phyloP scores from a whole-genome alignment of 2,113 vertebrate genomes.

The Anas platyrhynchos region DNA sequence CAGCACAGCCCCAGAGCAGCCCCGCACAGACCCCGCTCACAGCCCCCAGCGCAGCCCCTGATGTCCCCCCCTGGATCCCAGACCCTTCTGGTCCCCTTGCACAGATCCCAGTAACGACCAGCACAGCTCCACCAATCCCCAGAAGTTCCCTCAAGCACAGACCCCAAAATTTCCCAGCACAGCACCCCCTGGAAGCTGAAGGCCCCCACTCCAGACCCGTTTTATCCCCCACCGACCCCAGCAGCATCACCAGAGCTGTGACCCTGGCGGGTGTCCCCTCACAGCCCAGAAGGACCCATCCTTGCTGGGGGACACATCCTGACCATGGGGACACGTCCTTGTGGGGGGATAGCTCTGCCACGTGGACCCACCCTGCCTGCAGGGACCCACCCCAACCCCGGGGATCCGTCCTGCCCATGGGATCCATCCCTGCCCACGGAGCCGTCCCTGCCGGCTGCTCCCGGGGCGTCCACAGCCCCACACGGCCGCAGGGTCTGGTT shows the following conservation, averaged over 20 bases:
- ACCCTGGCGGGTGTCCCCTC: too few relatives aligned
- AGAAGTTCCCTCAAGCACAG: background rate
- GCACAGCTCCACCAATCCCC: background rate
- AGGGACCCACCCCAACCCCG: background rate
- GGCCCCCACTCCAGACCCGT: background rate
- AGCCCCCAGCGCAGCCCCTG: background rate
- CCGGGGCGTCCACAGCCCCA: background rate
- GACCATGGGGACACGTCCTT: background rate
- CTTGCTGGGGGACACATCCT: background rate
- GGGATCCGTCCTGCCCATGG: background rate
- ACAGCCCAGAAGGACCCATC: background rate
- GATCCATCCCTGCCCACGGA: background rate
- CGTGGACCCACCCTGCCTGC: background rate
- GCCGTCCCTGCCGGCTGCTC: background rate
- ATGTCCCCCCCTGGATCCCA: background rate
- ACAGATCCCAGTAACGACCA: rapidly evolving
- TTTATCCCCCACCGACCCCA: background rate
- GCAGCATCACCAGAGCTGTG: background rate
- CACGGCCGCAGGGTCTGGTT: background rate
- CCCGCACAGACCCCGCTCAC: too few relatives aligned
- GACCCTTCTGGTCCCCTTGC: background rate
- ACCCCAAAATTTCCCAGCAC: background rate
- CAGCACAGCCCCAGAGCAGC: background rate
- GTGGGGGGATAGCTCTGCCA: background rate
- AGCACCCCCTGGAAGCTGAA: rapidly evolving